phyloP scores from a whole-genome alignment of 2,888 invertebrate genomes.

The Phyllotreta striolata region DNA sequence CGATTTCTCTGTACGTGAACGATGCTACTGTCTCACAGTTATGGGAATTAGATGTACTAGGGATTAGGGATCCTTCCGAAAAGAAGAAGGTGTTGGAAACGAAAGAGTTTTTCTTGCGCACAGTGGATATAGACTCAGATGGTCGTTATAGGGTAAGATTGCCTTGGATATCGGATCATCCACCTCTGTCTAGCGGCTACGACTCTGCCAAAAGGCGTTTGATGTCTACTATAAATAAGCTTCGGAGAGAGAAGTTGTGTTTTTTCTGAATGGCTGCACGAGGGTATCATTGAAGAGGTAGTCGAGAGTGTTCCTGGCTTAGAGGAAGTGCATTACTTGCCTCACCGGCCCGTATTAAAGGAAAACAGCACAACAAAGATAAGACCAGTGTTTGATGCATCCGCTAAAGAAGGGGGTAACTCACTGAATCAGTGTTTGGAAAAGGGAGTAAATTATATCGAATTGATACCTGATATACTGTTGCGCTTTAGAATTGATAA shows the following conservation, averaged over 20 bases:
- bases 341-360: constrained; percentile 18
- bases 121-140: too few relatives aligned
- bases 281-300: constrained; percentile 15
- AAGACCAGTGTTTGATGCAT: constrained; percentile 29
- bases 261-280: constrained; percentile 16
- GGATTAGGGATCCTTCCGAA: too few relatives aligned
- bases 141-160: too few relatives aligned
- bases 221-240: background rate
- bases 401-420: background rate
- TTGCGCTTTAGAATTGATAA: constrained; percentile 36
- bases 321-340: constrained; percentile 27
- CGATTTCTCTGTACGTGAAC: too few relatives aligned
- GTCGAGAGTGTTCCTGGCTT: background rate
- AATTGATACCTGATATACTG: constrained; percentile 36
- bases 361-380: constrained; percentile 20
- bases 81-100: too few relatives aligned
- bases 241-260: background rate
- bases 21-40: too few relatives aligned
- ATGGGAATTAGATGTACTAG: too few relatives aligned
- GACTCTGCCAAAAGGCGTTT: too few relatives aligned
- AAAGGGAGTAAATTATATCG: constrained; percentile 32
- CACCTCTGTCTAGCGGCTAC: too few relatives aligned
- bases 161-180: too few relatives aligned
- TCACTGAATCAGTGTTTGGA: constrained; percentile 38
- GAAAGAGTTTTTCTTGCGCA: too few relatives aligned